Percentiles rank a stretch among this genome's conserved stretches.
Conservation (phyloP, 2,888 invertebrate species). For the Homarus gammarus region DNA sequence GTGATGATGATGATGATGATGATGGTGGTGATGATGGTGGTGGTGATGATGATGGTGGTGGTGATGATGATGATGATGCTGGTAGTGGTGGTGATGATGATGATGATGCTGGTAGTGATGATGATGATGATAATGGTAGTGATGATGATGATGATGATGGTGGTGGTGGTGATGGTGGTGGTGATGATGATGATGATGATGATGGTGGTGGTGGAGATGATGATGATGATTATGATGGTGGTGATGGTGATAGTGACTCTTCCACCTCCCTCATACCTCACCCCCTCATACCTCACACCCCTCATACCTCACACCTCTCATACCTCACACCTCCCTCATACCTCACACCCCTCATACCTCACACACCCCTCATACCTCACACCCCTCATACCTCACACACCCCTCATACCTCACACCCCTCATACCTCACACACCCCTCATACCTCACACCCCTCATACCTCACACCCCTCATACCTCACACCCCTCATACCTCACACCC, state of each 20-base stretch:
- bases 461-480: too few species aligned
- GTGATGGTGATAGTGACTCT: background rate
- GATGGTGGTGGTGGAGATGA: background rate
- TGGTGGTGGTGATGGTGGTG: background rate
- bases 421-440: too few species aligned
- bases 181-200: background rate
- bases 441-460: too few species aligned
- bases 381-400: too few species aligned
- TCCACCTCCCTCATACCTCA: too few species aligned
- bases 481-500: too few species aligned
- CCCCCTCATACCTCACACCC: too few species aligned
- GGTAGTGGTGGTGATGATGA: background rate
- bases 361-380: too few species aligned
- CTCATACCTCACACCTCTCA: too few species aligned
- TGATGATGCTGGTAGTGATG: background rate
- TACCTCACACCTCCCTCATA: too few species aligned
- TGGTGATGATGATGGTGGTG: background rate
- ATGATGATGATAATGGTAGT: conserved; percentile 1
- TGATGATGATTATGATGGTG: background rate
- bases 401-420: too few species aligned
- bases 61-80: background rate
- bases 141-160: background rate
- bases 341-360: too few species aligned
- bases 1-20: background rate
- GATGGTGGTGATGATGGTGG: background rate